Evolutionary conservation across 64 coral and sea anemone genomes (phyloP).

Genomic region (Orbicella faveolata): DNA sequence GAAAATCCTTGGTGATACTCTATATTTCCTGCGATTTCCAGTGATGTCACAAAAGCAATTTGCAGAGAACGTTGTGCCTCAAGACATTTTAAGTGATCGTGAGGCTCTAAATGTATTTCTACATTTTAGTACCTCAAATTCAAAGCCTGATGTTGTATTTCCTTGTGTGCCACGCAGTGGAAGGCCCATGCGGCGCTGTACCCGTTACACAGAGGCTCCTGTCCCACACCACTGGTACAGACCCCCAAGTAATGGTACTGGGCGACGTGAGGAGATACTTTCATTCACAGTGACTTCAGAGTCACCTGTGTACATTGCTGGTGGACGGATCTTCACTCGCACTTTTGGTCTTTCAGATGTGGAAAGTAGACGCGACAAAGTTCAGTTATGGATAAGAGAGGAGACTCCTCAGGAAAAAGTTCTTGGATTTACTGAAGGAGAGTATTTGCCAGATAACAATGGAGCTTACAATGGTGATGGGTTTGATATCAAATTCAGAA

Average conservation of each 20-base stretch:
- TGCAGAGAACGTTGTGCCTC: conserved; percentile 65
- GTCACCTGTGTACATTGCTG: conserved; percentile 64
- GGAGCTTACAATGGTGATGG: conserved; percentile 34
- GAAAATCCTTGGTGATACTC: conserved; percentile 33
- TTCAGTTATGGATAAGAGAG: conserved; percentile 30
- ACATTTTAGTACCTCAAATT: conserved; percentile 46
- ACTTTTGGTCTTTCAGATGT: conserved; percentile 33
- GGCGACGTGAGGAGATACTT: conserved; percentile 64
- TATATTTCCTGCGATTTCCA: conserved; percentile 50
- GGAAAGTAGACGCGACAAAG: conserved; percentile 45
- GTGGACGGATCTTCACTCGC: conserved; percentile 65
- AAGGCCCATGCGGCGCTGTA: conserved; percentile 52
- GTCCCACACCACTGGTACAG: conserved; percentile 66
- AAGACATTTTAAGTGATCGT: conserved; percentile 60
- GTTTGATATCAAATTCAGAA: conserved; percentile 18
- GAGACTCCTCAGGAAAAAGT: conserved; percentile 23
- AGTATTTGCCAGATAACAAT: conserved; percentile 15
- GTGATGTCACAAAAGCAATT: conserved; percentile 68
- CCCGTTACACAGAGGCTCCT: conserved; percentile 59
- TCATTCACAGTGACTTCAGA: conserved; percentile 48
- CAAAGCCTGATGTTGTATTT: conserved; percentile 55
- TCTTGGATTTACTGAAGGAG: conserved; percentile 30
- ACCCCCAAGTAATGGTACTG: conserved; percentile 51
- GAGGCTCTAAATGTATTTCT: conserved; percentile 75
- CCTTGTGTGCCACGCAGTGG: conserved; percentile 50